Conservation (phyloP, 2,888 invertebrate genomes). For the Biston stratarius region DNA sequence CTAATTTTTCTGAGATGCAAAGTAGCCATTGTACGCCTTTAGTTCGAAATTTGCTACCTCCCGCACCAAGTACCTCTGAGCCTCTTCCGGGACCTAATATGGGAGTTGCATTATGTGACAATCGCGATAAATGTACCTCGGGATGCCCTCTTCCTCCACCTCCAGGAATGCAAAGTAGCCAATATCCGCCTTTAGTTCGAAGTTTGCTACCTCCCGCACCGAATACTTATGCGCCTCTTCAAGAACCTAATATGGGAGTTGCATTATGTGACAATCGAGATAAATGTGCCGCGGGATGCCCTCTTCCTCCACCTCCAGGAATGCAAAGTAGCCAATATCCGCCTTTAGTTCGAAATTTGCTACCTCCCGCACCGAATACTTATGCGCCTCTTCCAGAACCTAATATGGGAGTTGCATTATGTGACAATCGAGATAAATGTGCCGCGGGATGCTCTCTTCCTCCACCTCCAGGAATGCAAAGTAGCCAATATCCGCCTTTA, state of each 20-base stretch:
- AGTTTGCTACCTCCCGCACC: neutral
- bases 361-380: neutral
- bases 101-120: neutral
- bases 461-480: neutral
- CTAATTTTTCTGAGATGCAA: neutral
- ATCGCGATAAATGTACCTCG: neutral
- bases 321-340: slow-evolving; percentile 1
- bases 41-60: too few relatives aligned
- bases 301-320: neutral
- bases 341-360: too few relatives aligned
- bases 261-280: slow-evolving; percentile 5
- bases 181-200: neutral
- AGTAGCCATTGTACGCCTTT: neutral
- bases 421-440: slow-evolving; percentile 9
- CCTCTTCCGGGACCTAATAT: neutral
- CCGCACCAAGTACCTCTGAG: neutral
- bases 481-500: neutral
- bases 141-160: neutral
- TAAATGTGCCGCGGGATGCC: neutral
- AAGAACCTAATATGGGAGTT: neutral
- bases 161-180: neutral
- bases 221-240: neutral
- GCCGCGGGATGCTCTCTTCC: neutral
- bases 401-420: neutral
- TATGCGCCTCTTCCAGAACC: neutral